Percentiles rank a stretch among this genome's conserved stretches.
These are phyloP conservation scores for Micrasema longulum DNA, from an alignment of 1,140 invertebrate species.

Conservation along the genomic window DNA sequence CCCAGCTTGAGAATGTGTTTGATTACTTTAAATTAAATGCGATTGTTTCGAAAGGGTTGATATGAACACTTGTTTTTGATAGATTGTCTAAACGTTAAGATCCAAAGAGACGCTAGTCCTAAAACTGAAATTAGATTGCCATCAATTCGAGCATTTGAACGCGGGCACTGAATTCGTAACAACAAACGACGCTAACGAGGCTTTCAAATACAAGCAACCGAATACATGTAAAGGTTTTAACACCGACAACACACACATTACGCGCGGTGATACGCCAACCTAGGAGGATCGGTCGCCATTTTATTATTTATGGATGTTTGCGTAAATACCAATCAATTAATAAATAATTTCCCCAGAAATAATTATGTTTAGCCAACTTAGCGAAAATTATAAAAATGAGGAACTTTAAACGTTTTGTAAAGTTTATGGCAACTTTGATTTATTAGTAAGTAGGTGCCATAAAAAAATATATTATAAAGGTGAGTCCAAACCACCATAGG, in stretches of 20 bases:
- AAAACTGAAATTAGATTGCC: slow-evolving; percentile 36
- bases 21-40: slow-evolving; percentile 6
- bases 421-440: slow-evolving; percentile 1
- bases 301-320: slow-evolving; percentile 67
- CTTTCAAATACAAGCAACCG: slow-evolving; percentile 24
- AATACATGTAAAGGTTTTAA: slow-evolving; percentile 40
- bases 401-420: slow-evolving; percentile 11
- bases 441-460: background rate
- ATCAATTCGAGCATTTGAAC: slow-evolving; percentile 43
- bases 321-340: slow-evolving; percentile 53
- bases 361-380: slow-evolving; percentile 47
- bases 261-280: slow-evolving; percentile 41
- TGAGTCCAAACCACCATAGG: no score
- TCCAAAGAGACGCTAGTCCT: slow-evolving; percentile 42
- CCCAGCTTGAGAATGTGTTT: slow-evolving; percentile 11
- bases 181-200: slow-evolving; percentile 45
- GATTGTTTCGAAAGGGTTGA: slow-evolving; percentile 21
- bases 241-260: slow-evolving; percentile 42
- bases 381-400: slow-evolving; percentile 40
- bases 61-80: slow-evolving; percentile 41
- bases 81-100: slow-evolving; percentile 34
- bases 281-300: slow-evolving; percentile 66
- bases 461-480: background rate
- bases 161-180: slow-evolving; percentile 17
- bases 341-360: slow-evolving; percentile 49